Evolutionary conservation across 2,888 invertebrate species (phyloP).

Genomic region (Rutpela maculata): DNA sequence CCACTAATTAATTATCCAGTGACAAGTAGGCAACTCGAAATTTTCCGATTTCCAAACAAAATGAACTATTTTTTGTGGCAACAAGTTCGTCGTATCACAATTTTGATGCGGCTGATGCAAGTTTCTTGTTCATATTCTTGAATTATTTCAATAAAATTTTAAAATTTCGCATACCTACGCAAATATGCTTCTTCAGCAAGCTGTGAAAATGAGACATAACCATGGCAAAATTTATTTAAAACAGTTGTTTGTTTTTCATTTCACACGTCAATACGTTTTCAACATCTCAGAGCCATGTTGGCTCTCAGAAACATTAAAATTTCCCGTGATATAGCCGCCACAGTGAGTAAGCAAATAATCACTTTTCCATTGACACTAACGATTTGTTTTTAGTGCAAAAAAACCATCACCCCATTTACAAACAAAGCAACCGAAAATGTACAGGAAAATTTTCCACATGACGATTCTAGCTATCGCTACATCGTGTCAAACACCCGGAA

Average conservation of each 20-base stretch:
- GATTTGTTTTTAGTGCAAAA: conserved; percentile 51
- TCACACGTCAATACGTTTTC: conserved; percentile 38
- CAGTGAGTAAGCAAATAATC: conserved; percentile 53
- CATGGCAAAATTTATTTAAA: conserved; percentile 50
- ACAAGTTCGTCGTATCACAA: too few species aligned
- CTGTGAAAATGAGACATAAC: conserved; percentile 42
- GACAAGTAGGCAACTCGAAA: not conserved
- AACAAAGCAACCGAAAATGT: conserved; percentile 39
- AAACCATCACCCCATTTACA: conserved; percentile 34
- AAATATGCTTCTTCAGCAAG: conserved; percentile 23
- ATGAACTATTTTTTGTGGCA: too few species aligned
- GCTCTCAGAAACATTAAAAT: conserved; percentile 60
- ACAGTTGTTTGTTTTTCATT: conserved; percentile 42
- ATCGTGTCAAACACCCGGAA: conserved; percentile 45
- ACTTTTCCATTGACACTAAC: not conserved
- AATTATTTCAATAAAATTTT: not conserved
- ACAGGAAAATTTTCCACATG: not conserved
- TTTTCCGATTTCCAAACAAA: too few species aligned
- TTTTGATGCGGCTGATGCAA: too few species aligned
- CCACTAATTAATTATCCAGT: not conserved
- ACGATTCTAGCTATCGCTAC: conserved; percentile 48
- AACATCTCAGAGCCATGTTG: conserved; percentile 54
- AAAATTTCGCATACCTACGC: not conserved
- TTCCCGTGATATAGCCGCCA: conserved; percentile 55
- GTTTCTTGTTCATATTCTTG: too few species aligned